Base-by-base conservation (phyloP, 2,113 vertebrate genomes). In the Pelmatolapia mariae region DNA sequence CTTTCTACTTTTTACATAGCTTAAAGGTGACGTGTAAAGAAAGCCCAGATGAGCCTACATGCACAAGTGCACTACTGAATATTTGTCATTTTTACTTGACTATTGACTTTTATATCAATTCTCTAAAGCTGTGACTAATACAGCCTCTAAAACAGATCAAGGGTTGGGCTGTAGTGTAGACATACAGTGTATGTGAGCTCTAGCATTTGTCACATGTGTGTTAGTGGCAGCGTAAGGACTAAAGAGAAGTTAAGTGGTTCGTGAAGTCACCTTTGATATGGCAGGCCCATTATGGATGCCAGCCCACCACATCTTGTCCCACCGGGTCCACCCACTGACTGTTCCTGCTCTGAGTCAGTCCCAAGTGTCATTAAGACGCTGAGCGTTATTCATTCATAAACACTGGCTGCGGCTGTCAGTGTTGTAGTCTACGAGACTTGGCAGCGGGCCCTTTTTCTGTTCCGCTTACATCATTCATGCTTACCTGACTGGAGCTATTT, bases 401-500 rank as follows among this genome's bases (percentile, higher is more conserved):
- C 86, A 80, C 85, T 61, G 91, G 87, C 91, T 91, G 93, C 81
- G 52, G 88, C 89, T 84, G 91, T 91, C 93, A 83, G 84, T 90
- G 89, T 83, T 79, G 78, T 85, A 92, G 92, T 88, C 92, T 95
- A 94, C 84, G 59, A 91, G 94, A 91, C 93, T 92, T 95, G 94
- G 94, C 95, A 83, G 85, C 61, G 56, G 81, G 80, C 93, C 93
- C 26, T 86, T 61, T 92, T 87, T 87, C 89, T 92, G 71, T 90
- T 92, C 92, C 86, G 84, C 83, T 94, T 95, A 90, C 94, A 95
- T 95, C 94, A 95, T 94, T 96, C 92, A 93, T 94, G 87, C 93
- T 90, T 93, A 94, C 92, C 94, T 95, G 94, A 93, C 94, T 89
- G 84, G 90, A 90, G 94, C 95, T 96, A 95, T 96, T 96, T 93